Evolutionary conservation across 2,888 invertebrate genomes (phyloP).

Genomic region (Acanthosepion esculentum): DNA sequence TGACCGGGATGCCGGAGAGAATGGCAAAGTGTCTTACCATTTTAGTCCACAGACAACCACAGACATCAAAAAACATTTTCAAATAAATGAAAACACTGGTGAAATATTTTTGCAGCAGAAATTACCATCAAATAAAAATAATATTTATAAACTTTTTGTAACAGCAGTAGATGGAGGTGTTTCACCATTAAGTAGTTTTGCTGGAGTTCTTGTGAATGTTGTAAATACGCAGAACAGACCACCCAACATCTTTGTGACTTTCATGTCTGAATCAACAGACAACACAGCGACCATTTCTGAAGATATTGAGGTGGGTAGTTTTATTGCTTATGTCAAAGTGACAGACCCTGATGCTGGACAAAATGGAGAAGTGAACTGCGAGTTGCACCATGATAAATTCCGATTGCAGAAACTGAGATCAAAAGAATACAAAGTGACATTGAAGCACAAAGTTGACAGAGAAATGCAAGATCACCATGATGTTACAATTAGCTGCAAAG

Average conservation of each 20-base stretch:
- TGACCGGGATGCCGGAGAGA: neutral
- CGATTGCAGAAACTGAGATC: neutral
- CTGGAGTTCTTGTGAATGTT: neutral
- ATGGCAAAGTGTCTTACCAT: neutral
- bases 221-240: neutral
- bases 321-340: conserved; percentile 1
- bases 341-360: neutral
- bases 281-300: neutral
- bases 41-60: neutral
- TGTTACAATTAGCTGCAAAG: conserved; percentile 22
- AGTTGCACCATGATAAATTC: conserved; percentile 33
- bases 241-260: neutral
- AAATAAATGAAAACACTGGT: neutral
- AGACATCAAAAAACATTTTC: neutral
- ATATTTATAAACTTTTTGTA: neutral
- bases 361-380: neutral
- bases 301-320: neutral
- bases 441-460: conserved; percentile 22
- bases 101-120: neutral
- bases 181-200: neutral
- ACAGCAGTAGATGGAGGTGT: neutral
- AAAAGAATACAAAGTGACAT: conserved; percentile 10
- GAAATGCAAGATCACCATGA: conserved; percentile 1
- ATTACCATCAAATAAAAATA: neutral
- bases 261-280: neutral